Evolutionary conservation across 2,797 vertebrate genomes (phyloP).

Genomic region (Oreochromis mossambicus): DNA sequence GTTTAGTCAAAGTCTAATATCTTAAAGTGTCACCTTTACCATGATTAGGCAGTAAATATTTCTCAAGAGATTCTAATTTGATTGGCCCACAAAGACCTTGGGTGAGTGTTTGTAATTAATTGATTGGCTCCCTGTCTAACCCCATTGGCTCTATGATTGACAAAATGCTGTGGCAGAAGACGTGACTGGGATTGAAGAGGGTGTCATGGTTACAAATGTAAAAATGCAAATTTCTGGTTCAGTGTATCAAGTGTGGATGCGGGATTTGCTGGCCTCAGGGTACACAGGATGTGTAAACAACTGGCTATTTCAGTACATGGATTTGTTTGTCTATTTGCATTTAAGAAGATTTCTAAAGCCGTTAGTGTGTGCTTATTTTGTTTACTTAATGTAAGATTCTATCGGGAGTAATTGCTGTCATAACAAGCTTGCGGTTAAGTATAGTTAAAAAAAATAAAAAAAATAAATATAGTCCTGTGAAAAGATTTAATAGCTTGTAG

Average conservation of each 20-base stretch:
- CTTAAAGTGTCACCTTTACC: slow-evolving; percentile 59
- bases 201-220: slow-evolving; percentile 13
- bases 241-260: slow-evolving; percentile 3
- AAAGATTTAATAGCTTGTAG: not conserved
- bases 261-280: slow-evolving; percentile 7
- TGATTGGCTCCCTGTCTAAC: slow-evolving; percentile 60
- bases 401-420: not conserved
- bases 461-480: not conserved
- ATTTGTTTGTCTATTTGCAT: not conserved
- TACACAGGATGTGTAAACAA: not conserved
- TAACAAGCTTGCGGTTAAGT: not conserved
- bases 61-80: slow-evolving; percentile 67
- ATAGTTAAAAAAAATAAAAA: not conserved
- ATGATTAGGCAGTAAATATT: slow-evolving; percentile 50
- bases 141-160: slow-evolving; percentile 42
- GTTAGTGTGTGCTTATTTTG: not conserved
- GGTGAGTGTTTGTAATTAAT: slow-evolving; percentile 65
- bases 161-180: slow-evolving; percentile 38
- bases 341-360: not conserved
- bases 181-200: slow-evolving; percentile 44
- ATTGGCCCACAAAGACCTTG: slow-evolving; percentile 64
- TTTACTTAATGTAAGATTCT: not conserved
- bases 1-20: slow-evolving; percentile 44
- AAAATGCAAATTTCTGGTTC: slow-evolving; percentile 19
- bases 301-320: not conserved